Conservation (phyloP, 2,113 vertebrate species). For the Erythrocercus mccallii region DNA sequence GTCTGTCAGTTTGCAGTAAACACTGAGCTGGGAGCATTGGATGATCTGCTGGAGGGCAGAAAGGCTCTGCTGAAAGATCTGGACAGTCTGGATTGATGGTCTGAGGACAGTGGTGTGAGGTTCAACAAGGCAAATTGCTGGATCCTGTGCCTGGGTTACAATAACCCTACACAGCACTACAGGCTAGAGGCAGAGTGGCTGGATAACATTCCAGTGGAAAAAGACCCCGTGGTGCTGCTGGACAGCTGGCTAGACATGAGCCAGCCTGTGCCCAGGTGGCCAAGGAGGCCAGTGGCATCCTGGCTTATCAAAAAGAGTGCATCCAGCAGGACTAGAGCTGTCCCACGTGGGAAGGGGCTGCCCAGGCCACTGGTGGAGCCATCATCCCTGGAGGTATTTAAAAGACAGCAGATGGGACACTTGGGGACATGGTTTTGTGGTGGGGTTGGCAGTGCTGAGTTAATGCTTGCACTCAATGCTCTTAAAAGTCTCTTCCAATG, state of each 20-base stretch:
- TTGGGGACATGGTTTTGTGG: neutral
- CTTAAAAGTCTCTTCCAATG: neutral
- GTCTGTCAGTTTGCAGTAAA: rapidly evolving
- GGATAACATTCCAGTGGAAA: neutral
- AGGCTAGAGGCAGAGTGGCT: neutral
- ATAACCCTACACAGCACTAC: neutral
- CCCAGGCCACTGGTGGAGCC: no score
- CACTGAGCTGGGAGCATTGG: rapidly evolving
- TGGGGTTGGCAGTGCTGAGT: neutral
- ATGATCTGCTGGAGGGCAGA: neutral
- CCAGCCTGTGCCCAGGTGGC: neutral
- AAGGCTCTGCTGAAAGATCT: neutral
- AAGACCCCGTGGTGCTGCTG: neutral
- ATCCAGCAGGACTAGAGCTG: neutral
- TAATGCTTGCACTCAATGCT: neutral
- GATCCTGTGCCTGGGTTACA: rapidly evolving
- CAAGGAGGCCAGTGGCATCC: neutral
- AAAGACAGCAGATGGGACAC: neutral
- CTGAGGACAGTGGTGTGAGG: neutral
- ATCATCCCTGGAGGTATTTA: neutral
- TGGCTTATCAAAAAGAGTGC: neutral
- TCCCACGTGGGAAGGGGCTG: neutral
- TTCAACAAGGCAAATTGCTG: neutral
- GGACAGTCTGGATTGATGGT: neutral
- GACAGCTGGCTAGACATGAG: neutral